phyloP scores from a whole-genome alignment of 1,140 invertebrate species.

The Aphaenogaster ashmeadi region DNA sequence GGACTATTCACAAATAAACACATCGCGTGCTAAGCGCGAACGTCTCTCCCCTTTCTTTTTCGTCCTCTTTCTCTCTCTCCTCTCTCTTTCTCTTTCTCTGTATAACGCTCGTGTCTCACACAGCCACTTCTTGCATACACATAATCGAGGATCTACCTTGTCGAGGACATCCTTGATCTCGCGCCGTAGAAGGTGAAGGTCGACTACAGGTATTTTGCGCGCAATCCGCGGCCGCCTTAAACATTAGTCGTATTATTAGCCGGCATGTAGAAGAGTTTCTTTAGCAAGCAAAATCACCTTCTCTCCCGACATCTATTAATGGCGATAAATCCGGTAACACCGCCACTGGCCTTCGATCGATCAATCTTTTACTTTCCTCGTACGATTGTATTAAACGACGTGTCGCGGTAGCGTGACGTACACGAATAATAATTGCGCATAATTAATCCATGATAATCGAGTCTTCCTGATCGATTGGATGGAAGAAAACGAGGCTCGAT shows the following conservation, averaged over 20 bases:
- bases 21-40: neutral
- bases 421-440: constrained; percentile 15
- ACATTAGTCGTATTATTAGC: constrained; percentile 55
- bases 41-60: neutral
- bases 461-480: neutral
- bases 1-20: constrained; percentile 12
- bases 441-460: constrained; percentile 38
- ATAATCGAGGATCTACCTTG: constrained; percentile 33
- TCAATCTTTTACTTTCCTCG: constrained; percentile 33
- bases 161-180: constrained; percentile 73
- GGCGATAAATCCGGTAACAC: neutral
- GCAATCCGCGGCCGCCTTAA: constrained; percentile 10
- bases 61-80: neutral
- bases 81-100: neutral
- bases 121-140: neutral
- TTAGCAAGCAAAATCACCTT: neutral
- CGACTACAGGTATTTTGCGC: constrained; percentile 67
- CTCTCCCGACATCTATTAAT: constrained; percentile 24
- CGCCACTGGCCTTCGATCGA: neutral
- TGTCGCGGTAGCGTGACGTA: neutral
- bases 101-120: constrained; percentile 3
- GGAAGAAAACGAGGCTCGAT: neutral
- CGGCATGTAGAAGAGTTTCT: constrained; percentile 10
- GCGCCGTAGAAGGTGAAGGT: constrained; percentile 73
- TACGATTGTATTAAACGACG: constrained; percentile 7